Conservation (phyloP, 2,888 invertebrate species). For the Catonia carolina region DNA sequence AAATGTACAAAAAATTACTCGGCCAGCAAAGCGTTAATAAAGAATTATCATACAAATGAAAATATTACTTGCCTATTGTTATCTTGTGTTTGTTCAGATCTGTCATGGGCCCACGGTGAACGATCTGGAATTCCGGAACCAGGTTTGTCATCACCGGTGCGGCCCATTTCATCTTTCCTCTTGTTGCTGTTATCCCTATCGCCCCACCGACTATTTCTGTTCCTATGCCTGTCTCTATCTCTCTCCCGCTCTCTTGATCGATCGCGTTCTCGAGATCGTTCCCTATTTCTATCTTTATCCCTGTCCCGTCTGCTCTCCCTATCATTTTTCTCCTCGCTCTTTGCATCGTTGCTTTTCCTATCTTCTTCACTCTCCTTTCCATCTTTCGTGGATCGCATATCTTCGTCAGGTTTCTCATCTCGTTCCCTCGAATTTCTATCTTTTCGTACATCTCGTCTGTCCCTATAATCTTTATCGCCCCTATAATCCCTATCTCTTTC, state of each 20-base stretch:
- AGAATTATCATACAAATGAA: too few species aligned
- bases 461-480: constrained; percentile 37
- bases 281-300: constrained; percentile 28
- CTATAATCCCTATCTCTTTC: constrained; percentile 34
- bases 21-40: too few species aligned
- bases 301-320: constrained; percentile 35
- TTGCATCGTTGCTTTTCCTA: constrained; percentile 38
- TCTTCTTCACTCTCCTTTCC: constrained; percentile 38
- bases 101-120: constrained; percentile 5
- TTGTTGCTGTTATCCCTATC: constrained; percentile 37
- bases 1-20: too few species aligned
- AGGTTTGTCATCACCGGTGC: constrained; percentile 26
- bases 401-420: constrained; percentile 23
- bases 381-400: constrained; percentile 33
- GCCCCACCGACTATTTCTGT: constrained; percentile 29
- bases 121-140: constrained; percentile 16
- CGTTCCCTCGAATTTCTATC: constrained; percentile 36
- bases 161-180: constrained; percentile 30
- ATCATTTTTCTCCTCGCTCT: constrained; percentile 28
- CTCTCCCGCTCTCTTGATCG: constrained; percentile 20
- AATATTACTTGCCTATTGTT: too few species aligned
- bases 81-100: background rate
- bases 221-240: constrained; percentile 28
- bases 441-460: constrained; percentile 36
- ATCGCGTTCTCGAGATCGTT: constrained; percentile 30